A percentile compares a stretch with the other conserved stretches of the same genome.
phyloP scores from a whole-genome alignment of 2,113 vertebrate species.

The Neomonachus schauinslandi region DNA sequence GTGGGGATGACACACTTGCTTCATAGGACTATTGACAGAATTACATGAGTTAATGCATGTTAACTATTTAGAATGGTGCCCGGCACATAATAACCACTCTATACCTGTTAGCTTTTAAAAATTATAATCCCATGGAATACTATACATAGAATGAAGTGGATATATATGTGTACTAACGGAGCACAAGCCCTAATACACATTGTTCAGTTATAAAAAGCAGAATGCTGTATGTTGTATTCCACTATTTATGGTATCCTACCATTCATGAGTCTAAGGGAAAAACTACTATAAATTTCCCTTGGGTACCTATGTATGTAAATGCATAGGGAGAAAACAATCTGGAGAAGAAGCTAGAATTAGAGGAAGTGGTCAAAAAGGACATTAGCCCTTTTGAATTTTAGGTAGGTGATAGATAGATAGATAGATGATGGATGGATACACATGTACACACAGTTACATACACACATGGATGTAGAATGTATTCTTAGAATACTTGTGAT shows the following conservation, averaged over 20 bases:
- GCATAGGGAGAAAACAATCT: neutral
- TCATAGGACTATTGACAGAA: neutral
- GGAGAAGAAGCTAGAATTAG: neutral
- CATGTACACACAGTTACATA: too few relatives aligned
- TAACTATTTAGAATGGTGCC: neutral
- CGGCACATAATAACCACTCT: neutral
- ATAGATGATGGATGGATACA: neutral
- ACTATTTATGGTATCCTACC: neutral
- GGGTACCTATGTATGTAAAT: neutral
- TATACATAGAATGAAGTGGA: neutral
- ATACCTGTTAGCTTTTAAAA: neutral
- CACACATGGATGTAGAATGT: neutral
- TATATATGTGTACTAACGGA: neutral
- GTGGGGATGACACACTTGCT: neutral
- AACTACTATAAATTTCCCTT: neutral
- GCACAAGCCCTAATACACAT: neutral
- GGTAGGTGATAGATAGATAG: neutral
- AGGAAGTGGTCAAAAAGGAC: neutral
- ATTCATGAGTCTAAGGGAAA: neutral
- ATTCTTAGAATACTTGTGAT: neutral
- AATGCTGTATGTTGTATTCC: too few relatives aligned
- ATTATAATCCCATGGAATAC: neutral
- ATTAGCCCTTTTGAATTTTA: neutral
- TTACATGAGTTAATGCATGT: neutral
- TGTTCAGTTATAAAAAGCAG: neutral